Evolutionary conservation across 2,888 invertebrate species (phyloP).

Genomic region (Hydrotaea cyrtoneurina): DNA sequence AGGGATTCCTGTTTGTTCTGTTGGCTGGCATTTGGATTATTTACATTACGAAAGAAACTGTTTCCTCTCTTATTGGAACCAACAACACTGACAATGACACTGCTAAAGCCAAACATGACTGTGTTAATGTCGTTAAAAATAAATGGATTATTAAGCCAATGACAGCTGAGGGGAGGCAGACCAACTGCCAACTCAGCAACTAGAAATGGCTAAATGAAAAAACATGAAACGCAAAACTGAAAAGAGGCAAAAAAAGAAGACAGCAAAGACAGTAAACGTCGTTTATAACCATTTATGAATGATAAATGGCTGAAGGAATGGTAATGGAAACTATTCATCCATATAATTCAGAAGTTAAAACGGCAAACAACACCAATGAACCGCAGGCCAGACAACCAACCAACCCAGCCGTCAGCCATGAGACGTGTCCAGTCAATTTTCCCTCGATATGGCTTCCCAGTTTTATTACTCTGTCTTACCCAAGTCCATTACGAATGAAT

Average conservation of each 20-base stretch:
- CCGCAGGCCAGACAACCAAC: constrained; percentile 1
- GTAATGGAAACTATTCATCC: constrained; percentile 35
- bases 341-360: constrained; percentile 40
- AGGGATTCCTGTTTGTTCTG: background rate
- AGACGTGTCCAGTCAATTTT: background rate
- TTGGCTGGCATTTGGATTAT: background rate
- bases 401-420: background rate
- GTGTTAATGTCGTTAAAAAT: constrained; percentile 73
- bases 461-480: constrained; percentile 21
- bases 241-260: constrained; percentile 17
- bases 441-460: constrained; percentile 1
- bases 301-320: constrained; percentile 39
- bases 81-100: background rate
- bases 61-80: background rate
- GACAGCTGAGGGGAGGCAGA: constrained; percentile 68
- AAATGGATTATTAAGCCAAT: constrained; percentile 77
- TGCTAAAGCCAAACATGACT: constrained; percentile 3
- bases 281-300: constrained; percentile 45
- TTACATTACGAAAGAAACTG: constrained; percentile 1
- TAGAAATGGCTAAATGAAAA: constrained; percentile 11
- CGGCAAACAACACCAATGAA: constrained; percentile 13
- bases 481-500: constrained; percentile 23
- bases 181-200: constrained; percentile 28
- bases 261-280: background rate
- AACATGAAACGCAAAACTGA: background rate